Base-by-base conservation (phyloP, 1,140 invertebrate species). In the Pogonomyrmex californicus region DNA sequence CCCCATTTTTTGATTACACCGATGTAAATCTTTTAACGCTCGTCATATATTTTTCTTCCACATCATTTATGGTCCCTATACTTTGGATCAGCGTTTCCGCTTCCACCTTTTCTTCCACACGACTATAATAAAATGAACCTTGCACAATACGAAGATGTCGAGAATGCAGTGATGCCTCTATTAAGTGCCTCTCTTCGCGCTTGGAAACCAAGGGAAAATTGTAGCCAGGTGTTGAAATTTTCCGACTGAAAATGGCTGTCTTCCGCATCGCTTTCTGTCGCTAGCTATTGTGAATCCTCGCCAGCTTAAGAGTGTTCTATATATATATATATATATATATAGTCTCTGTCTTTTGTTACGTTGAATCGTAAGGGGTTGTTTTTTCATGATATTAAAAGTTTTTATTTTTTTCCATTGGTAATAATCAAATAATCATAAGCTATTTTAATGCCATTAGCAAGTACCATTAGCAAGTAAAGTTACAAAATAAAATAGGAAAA, bases 81-180 rank as follows among this genome's bases (percentile, higher is more conserved):
- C 9, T 76, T 73, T n/a, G 10, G 30, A 33, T 75, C 76, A 14
- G 12, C 30, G 30, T 56, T 0, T 33, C 6, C 49, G 36, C 6
- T 30, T 66, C n/a, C 47, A 38, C 33, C 36, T n/a, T 76, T 85
- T 87, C 33, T 70, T 44, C 17, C 38, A 30, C 17, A 66, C 4
- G 4, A 73, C 30, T 58, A 86, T 68, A 81, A 88, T 85, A 76
- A 86, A 86, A 63, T 23, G 76, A 88, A 68, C 56, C 76, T 36
- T 23, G 17, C 17, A 81, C 62, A 86, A 86, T 86, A 49, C 49
- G 62, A 86, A 70, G 66, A 41, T 33, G 54, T 62, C 23, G 36
- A 68, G 56, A 86, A 60, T 79, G 47, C 47, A 51, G 30, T 30
- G 63, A 23, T 23, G 65, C 14, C 56, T 78, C 65, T 47, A 88